These are phyloP conservation scores for Pteronura brasiliensis DNA, from an alignment of 2,113 vertebrate species.

Conservation along the genomic window DNA sequence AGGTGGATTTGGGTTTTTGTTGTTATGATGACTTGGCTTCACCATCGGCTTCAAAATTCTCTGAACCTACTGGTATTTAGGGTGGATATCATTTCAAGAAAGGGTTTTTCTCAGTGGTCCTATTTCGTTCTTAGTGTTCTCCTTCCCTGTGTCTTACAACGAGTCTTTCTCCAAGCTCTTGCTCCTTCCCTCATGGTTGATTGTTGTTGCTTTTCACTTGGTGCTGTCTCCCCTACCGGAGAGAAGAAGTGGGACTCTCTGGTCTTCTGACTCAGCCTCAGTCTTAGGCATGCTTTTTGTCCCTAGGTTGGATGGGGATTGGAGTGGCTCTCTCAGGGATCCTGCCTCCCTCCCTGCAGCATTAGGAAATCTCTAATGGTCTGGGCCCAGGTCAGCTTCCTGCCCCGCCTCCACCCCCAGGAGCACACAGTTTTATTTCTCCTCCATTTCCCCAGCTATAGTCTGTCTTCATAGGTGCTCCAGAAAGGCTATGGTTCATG, in stretches of 20 bases:
- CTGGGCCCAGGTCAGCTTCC: neutral
- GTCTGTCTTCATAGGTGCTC: neutral
- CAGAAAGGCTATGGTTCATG: neutral
- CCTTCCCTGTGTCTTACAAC: neutral
- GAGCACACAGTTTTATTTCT: neutral
- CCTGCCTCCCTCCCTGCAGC: neutral
- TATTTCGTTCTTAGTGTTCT: neutral
- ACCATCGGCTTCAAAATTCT: neutral
- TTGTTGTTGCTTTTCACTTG: neutral
- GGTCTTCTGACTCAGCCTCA: neutral
- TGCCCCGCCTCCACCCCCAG: neutral
- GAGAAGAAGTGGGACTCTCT: neutral
- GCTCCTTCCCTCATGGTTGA: neutral
- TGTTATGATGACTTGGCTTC: neutral
- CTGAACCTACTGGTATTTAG: neutral
- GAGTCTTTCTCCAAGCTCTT: neutral
- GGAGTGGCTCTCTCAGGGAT: neutral
- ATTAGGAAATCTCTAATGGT: neutral
- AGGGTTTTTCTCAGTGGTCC: neutral
- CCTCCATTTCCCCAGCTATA: neutral
- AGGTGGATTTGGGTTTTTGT: neutral
- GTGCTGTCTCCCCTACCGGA: neutral
- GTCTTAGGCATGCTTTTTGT: neutral
- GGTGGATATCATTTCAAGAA: neutral
- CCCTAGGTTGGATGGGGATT: neutral